A percentile compares a stretch with the other conserved stretches of the same genome.
These are phyloP conservation scores for Dromius quadrimaculatus DNA, from an alignment of 2,888 invertebrate genomes.

Conservation along the genomic window DNA sequence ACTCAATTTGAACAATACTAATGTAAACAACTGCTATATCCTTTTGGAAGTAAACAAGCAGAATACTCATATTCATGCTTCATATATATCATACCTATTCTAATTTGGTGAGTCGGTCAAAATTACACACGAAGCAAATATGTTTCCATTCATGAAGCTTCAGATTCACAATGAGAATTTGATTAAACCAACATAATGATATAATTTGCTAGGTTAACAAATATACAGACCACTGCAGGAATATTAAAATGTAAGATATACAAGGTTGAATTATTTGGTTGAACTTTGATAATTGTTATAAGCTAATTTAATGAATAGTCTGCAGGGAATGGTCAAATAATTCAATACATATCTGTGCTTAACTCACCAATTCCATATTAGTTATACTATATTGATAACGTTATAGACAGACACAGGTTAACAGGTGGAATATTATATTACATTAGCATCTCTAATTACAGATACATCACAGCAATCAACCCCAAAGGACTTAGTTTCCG, in stretches of 20 bases:
- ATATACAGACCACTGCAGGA: not conserved
- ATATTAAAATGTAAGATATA: constrained; percentile 2
- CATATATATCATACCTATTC: no score
- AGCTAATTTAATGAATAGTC: not conserved
- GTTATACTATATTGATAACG: not conserved
- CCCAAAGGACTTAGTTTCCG: not conserved
- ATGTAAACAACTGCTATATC: no score
- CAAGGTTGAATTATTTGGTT: constrained; percentile 9
- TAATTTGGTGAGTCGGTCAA: not conserved
- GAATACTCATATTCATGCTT: constrained; percentile 5
- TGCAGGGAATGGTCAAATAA: not conserved
- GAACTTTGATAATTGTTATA: constrained; percentile 23
- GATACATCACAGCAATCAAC: not conserved
- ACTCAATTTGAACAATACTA: no score
- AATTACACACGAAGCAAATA: constrained; percentile 9
- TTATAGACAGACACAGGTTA: not conserved
- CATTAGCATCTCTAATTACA: constrained; percentile 7
- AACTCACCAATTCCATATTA: not conserved
- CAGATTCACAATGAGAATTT: not conserved
- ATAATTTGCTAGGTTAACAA: constrained; percentile 1
- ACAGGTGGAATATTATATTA: constrained; percentile 2
- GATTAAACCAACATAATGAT: constrained; percentile 28
- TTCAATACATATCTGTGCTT: no score
- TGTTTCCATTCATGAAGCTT: constrained; percentile 7
- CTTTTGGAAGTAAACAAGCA: not conserved